phyloP scores from a whole-genome alignment of 2,888 invertebrate genomes.

The Microctonus aethiopoides region DNA sequence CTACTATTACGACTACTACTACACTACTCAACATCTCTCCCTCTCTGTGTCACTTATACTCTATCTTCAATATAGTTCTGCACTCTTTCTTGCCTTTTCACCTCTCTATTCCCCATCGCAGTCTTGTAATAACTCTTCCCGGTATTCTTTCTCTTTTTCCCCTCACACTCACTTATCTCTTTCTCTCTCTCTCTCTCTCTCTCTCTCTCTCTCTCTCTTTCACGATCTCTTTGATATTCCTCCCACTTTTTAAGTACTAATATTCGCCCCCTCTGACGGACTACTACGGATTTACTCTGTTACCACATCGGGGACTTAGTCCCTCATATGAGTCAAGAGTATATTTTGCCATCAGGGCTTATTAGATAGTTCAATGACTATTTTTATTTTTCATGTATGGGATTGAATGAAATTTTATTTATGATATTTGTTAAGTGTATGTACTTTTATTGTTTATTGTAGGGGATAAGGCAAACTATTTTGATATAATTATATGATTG shows the following conservation, averaged over 20 bases:
- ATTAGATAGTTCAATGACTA: slow-evolving; percentile 12
- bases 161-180: slow-evolving; percentile 12
- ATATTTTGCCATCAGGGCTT: not conserved
- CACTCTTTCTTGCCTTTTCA: slow-evolving; percentile 19
- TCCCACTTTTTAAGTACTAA: not conserved
- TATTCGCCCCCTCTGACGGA: not conserved
- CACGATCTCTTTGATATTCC: slow-evolving; percentile 16
- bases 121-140: too few species aligned
- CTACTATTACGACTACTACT: not conserved
- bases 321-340: slow-evolving; percentile 11
- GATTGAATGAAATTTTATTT: not conserved
- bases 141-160: too few species aligned
- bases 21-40: slow-evolving; percentile 42
- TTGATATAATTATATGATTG: not conserved
- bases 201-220: slow-evolving; percentile 13
- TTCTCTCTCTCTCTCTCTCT: slow-evolving; percentile 16
- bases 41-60: slow-evolving; percentile 28
- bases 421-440: too few species aligned
- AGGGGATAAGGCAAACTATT: not conserved
- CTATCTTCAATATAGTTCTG: slow-evolving; percentile 19
- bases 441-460: too few species aligned
- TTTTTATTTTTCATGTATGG: not conserved
- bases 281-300: slow-evolving; percentile 15
- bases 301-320: slow-evolving; percentile 17
- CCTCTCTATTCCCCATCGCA: too few species aligned